phyloP scores from a whole-genome alignment of 2,888 invertebrate genomes.

The Morpho helenor region DNA sequence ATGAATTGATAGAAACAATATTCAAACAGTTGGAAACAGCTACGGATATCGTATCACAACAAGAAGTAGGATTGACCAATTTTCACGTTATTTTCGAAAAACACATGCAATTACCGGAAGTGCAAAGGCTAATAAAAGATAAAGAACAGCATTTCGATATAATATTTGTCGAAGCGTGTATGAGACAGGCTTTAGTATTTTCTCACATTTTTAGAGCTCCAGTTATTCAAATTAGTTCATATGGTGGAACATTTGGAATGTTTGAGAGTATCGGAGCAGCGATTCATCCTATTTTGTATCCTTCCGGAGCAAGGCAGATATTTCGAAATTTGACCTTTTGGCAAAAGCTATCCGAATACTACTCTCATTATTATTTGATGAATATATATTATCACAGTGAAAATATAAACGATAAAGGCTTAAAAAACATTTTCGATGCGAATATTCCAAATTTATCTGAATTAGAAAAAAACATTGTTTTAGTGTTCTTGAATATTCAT shows the following conservation, averaged over 20 bases:
- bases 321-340: slow-evolving; percentile 32
- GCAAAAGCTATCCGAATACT: slow-evolving; percentile 34
- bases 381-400: too few species aligned
- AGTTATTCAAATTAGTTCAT: slow-evolving; percentile 37
- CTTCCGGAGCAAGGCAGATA: slow-evolving; percentile 26
- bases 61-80: too few species aligned
- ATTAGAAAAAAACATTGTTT: slow-evolving; percentile 38
- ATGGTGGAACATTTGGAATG: slow-evolving; percentile 28
- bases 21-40: neutral
- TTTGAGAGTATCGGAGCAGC: slow-evolving; percentile 29
- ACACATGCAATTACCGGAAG: slow-evolving; percentile 15
- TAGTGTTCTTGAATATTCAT: slow-evolving; percentile 60
- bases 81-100: slow-evolving; percentile 14
- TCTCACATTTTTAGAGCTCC: slow-evolving; percentile 38
- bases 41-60: slow-evolving; percentile 1
- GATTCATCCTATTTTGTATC: slow-evolving; percentile 31
- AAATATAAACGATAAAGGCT: slow-evolving; percentile 19
- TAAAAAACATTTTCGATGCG: slow-evolving; percentile 34
- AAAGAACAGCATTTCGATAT: slow-evolving; percentile 35
- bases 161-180: slow-evolving; percentile 34
- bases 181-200: slow-evolving; percentile 28
- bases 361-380: slow-evolving; percentile 10
- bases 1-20: too few species aligned
- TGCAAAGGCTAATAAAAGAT: slow-evolving; percentile 17
- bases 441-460: slow-evolving; percentile 32